Base-by-base conservation (phyloP, 2,797 vertebrate genomes). In the Aselliscus stoliczkanus region DNA sequence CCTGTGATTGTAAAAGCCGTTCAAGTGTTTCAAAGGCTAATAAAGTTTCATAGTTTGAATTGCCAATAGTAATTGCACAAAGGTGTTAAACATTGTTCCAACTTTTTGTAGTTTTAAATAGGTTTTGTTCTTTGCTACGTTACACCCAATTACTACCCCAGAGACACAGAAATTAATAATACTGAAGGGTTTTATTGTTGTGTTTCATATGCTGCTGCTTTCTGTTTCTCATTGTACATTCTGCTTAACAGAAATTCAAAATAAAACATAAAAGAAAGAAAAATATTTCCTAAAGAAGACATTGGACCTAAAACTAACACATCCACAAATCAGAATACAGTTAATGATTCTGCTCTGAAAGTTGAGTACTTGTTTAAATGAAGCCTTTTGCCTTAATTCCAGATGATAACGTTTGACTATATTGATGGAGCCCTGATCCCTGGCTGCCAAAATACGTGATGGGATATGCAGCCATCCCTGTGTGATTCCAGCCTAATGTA, bases 21-120 rank as follows among this genome's bases (percentile, higher is more conserved):
- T 65, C 31, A 44, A 60, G 60, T 67, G 29, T 79, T 90, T 90
- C 50, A 47, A 88, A 94, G 96, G 47, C 44, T 88, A 84, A 80
- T 34, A n/a, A 81, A 82, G 0, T 90, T 67, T 25, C 29, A 11
- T 9, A 47, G 58, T 90, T 76, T 86, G 62, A 76, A 76, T 84
- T 91, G 67, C 64, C 34, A 72, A 34, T 50, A 88, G 17, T 75
- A 86, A 25, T 44, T 87, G 25, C 42, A 86, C 79, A 67, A 77
- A 84, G 29, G 27, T 5, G 34, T 91, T 84, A 67, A 84, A 69
- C n/a, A 69, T 17, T 67, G 34, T 79, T 90, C 29, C 44, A 52
- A 9, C 11, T 64, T 44, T 93, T 69, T 56, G 8, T 42, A n/a
- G 7, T 82, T 92, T 94, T 89, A 72, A 93, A 47, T 91, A 25